Evolutionary conservation across 2,797 vertebrate genomes (phyloP), one percentile per base, ranked within the genome.

Genomic region (Trichosurus vulpecula): DNA sequence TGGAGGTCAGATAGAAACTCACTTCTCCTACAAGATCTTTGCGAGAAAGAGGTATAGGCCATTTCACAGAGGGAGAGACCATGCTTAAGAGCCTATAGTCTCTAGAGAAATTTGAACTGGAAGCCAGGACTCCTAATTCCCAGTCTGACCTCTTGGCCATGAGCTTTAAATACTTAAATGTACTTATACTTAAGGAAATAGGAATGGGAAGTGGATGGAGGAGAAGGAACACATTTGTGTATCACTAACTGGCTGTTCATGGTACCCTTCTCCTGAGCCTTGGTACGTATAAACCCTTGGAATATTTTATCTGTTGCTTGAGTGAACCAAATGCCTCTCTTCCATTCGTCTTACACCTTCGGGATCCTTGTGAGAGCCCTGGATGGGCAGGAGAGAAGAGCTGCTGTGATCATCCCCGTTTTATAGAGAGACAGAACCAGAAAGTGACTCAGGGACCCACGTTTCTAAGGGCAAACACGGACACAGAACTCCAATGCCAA

Each of bases 401-500:
- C 92, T 41, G 22, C 41, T 94, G 89, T 41, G 55, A 61, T 54
- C 92, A 90, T 95, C 52, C 52, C 54, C 93, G 2, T 25, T 58
- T 35, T 93, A 47, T 52, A 93, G n/a, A 57, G 87, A 92, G 41
- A 51, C 58, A 90, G 53, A 35, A 56, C 12, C 56, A 56, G 55
- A 94, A 96, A 93, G 91, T 90, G 31, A 94, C 74, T 93, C 92
- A 90, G 35, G 94, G 95, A 94, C 90, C 74, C 92, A 35, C 74
- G 94, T 92, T n/a, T 95, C 54, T 51, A 74, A 35, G 52, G 54
- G 4, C 52, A 95, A 92, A 95, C 91, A 10, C 56, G 53, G 52
- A 31, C 19, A 52, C 30, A 41, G 89, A 93, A 9, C 27, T 47
- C 89, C 55, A 53, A 13, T 52, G n/a, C 94, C 10, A 54, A 74